Conservation (phyloP, 2,113 vertebrate species). For the Myotis lucifugus region DNA sequence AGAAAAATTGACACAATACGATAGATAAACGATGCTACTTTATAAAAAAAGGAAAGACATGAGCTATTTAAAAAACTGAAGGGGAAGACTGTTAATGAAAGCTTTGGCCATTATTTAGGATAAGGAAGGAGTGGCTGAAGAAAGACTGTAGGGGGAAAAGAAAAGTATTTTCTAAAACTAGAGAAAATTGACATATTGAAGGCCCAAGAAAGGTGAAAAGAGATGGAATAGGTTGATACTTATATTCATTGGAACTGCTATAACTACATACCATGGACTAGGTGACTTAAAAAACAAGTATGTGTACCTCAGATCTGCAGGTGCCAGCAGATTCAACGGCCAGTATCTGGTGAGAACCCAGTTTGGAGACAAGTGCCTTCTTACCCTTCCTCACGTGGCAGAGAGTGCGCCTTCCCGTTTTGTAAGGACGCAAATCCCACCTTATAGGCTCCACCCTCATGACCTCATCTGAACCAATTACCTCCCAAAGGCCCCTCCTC, state of each 20-base stretch:
- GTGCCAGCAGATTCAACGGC: neutral
- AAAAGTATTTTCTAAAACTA: neutral
- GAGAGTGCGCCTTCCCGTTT: fast-evolving
- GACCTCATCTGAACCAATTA: neutral
- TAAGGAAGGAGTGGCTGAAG: neutral
- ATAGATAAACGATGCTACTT: neutral
- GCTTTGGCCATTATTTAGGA: neutral
- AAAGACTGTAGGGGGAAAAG: neutral
- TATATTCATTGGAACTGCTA: neutral
- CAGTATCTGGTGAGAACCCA: neutral
- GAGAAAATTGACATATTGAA: neutral
- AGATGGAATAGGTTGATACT: neutral
- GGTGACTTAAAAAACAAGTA: neutral
- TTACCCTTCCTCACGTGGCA: neutral
- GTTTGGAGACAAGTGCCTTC: neutral
- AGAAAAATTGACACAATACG: neutral
- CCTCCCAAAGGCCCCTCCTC: neutral
- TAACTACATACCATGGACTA: neutral
- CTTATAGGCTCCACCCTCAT: neutral
- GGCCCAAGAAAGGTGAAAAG: neutral
- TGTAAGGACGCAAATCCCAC: neutral
- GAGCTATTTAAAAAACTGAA: neutral
- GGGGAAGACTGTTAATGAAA: neutral
- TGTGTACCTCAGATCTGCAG: neutral
- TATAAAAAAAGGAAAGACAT: neutral